Evolutionary conservation across 2,797 vertebrate species (phyloP), one percentile per base, ranked within the genome.

Genomic region (Oophaga sylvatica): DNA sequence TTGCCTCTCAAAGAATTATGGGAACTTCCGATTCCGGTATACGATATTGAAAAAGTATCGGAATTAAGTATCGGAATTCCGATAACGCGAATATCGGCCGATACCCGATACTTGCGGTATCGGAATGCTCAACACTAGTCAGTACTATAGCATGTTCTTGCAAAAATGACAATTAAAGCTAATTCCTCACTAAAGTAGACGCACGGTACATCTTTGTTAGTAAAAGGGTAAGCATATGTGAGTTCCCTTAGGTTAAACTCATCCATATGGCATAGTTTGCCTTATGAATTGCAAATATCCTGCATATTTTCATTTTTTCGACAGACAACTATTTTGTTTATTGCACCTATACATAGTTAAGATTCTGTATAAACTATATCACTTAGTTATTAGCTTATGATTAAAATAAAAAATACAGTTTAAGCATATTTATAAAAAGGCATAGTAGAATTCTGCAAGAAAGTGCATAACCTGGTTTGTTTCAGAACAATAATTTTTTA

Each of bases 101-200:
- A n/a, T n/a, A n/a, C n/a, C n/a, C n/a, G n/a, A n/a, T n/a, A n/a
- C n/a, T n/a, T n/a, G n/a, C n/a, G n/a, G n/a, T n/a, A n/a, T n/a
- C n/a, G n/a, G n/a, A n/a, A n/a, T n/a, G n/a, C n/a, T n/a, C n/a
- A n/a, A n/a, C n/a, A n/a, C n/a, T n/a, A n/a, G n/a, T n/a, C 75
- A 53, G 60, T 76, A 41, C 48, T n/a, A 92, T 80, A 91, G 90
- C 71, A 91, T 90, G 88, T 93, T 92, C 89, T 91, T 92, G 87
- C 9, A 81, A 89, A 90, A 90, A 90, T 89, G 90, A 90, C 83
- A 89, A 92, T 87, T 89, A 93, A 91, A 90, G 59, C 91, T 91
- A 92, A 91, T 93, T 91, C 89, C 31, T 53, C 88, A 77, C 90
- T 93, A 90, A 93, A 90, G 78, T 83, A 92, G 91, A 91, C 89